Conservation (phyloP, 1,140 invertebrate species). For the Aricia agestis region DNA sequence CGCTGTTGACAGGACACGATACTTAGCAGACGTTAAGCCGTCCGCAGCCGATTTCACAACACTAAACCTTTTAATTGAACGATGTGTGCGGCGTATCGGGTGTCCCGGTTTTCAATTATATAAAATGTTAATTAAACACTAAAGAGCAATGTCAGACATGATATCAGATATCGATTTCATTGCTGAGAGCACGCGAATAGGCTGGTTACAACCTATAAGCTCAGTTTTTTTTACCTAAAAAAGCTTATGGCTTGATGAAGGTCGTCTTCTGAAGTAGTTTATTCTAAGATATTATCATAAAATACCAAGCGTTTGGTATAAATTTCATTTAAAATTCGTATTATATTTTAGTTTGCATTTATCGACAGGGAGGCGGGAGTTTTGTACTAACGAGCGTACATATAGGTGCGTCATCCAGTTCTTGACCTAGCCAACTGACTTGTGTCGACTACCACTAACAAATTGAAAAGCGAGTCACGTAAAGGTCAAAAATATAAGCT, state of each 20-base stretch:
- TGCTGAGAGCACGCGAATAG: neutral
- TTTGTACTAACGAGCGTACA: neutral
- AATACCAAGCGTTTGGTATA: too few relatives aligned
- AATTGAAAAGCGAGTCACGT: slow-evolving; percentile 8
- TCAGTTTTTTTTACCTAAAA: too few relatives aligned
- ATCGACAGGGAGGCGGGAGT: neutral
- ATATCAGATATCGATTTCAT: neutral
- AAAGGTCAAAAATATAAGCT: slow-evolving; percentile 1
- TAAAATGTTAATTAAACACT: slow-evolving; percentile 3
- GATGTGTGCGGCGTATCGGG: neutral
- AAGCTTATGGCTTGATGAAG: too few relatives aligned
- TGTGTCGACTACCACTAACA: neutral
- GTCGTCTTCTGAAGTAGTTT: neutral
- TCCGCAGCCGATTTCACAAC: slow-evolving; percentile 25
- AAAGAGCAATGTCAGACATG: neutral
- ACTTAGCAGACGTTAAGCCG: slow-evolving; percentile 32
- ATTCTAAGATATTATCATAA: neutral
- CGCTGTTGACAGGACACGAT: slow-evolving; percentile 31
- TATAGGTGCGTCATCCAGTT: neutral
- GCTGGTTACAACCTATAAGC: too few relatives aligned
- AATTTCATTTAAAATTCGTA: too few relatives aligned
- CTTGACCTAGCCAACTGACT: slow-evolving; percentile 8
- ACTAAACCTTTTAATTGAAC: neutral
- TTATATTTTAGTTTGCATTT: too few relatives aligned
- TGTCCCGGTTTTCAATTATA: neutral